These are phyloP conservation scores for Zosterops japonicus DNA, from an alignment of 2,113 vertebrate genomes.

Conservation along the genomic window DNA sequence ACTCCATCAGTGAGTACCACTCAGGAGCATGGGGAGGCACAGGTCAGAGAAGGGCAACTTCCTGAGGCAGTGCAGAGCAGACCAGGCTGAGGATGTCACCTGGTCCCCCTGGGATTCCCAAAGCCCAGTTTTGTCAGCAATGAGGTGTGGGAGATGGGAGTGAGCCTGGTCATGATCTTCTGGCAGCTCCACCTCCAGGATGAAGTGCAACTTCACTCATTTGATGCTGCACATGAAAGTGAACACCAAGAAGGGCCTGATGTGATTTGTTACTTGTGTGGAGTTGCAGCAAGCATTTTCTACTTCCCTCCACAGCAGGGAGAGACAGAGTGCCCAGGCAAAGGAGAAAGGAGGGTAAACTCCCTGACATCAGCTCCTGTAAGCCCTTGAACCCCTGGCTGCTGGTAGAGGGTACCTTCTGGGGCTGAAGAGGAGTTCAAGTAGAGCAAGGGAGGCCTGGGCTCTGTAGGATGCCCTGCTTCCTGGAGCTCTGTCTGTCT, in stretches of 20 bases:
- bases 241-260: not conserved
- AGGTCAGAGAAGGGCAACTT: not conserved
- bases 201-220: not conserved
- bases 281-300: not conserved
- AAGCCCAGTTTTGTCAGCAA: rapidly evolving
- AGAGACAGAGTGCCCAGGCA: not conserved
- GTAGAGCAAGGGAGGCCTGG: not conserved
- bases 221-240: not conserved
- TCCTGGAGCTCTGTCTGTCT: not conserved
- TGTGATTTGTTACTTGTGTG: not conserved
- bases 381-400: not conserved
- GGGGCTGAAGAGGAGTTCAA: not conserved
- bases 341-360: not conserved
- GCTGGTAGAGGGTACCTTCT: not conserved
- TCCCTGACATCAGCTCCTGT: not conserved
- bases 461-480: not conserved
- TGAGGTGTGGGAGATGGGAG: not conserved
- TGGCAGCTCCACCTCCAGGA: not conserved
- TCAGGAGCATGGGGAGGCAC: rapidly evolving
- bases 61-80: not conserved
- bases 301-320: not conserved
- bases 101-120: rapidly evolving
- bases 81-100: not conserved
- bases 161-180: not conserved
- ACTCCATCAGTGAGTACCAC: rapidly evolving